A percentile compares a stretch with the other conserved stretches of the same genome.
These are phyloP conservation scores for Mycteria americana DNA, from an alignment of 2,797 vertebrate species.

Conservation along the genomic window DNA sequence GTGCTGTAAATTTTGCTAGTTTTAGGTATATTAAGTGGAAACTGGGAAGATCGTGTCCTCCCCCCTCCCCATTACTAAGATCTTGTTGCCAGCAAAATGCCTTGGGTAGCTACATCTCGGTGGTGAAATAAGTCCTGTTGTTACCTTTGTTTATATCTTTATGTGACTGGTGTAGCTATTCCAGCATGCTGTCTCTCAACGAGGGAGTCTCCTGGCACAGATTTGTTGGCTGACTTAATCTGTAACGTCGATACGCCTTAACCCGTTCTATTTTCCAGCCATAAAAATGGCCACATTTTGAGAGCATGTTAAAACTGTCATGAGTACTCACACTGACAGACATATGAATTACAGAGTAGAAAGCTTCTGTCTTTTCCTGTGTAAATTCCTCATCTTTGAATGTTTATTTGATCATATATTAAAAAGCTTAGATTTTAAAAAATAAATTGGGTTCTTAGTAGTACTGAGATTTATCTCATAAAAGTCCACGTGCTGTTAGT, in stretches of 20 bases:
- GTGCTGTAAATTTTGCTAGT: not conserved
- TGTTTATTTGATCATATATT: not conserved
- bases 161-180: not conserved
- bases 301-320: not conserved
- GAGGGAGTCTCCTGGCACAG: not conserved
- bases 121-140: not conserved
- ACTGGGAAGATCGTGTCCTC: not conserved
- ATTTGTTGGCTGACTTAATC: not conserved
- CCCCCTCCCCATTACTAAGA: fast-evolving
- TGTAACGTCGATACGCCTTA: not conserved
- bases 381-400: not conserved
- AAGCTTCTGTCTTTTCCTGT: not conserved
- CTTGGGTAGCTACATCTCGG: not conserved
- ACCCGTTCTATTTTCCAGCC: not conserved
- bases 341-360: not conserved
- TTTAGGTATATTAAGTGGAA: not conserved
- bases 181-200: not conserved
- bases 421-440: not conserved
- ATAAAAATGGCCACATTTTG: not conserved
- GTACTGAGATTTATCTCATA: not conserved
- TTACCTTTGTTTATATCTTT: not conserved
- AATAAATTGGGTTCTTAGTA: not conserved
- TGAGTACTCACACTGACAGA: not conserved
- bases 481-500: not conserved
- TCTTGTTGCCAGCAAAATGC: not conserved